Percentiles rank a stretch among this genome's conserved stretches.
Evolutionary conservation across 2,113 vertebrate species (phyloP).

Genomic region (Platichthys flesus): DNA sequence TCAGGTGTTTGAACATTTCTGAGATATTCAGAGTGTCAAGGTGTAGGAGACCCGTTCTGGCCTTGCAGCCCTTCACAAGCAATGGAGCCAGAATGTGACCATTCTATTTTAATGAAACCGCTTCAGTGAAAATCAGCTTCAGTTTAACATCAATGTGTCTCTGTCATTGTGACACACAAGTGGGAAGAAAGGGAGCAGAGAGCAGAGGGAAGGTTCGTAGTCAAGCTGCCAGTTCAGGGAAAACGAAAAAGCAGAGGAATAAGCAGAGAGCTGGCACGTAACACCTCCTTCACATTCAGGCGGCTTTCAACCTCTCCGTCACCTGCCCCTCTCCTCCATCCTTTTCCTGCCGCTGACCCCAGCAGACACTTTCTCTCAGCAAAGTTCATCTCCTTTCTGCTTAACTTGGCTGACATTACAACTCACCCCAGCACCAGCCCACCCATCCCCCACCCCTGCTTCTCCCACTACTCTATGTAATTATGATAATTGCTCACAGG

Average conservation of each 20-base stretch:
- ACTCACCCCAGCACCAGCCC: slow-evolving; percentile 9
- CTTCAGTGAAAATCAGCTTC: not conserved
- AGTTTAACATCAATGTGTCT: not conserved
- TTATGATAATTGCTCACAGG: slow-evolving; percentile 74
- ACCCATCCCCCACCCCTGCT: not conserved
- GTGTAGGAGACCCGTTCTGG: too few species aligned
- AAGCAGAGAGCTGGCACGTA: slow-evolving; percentile 22
- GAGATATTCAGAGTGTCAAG: too few species aligned
- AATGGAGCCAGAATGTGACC: not conserved
- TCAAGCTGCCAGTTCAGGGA: slow-evolving; percentile 29
- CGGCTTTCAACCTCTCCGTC: slow-evolving; percentile 29
- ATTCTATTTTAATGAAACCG: not conserved
- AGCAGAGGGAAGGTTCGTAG: not conserved
- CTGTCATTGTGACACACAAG: not conserved
- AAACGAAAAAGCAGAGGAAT: slow-evolving; percentile 10
- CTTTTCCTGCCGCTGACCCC: slow-evolving; percentile 31
- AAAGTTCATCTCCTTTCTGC: slow-evolving; percentile 57
- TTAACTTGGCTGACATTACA: slow-evolving; percentile 56
- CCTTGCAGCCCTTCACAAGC: not conserved
- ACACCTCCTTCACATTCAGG: slow-evolving; percentile 41
- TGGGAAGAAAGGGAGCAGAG: not conserved
- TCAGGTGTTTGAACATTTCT: not conserved
- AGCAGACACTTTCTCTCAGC: slow-evolving; percentile 1
- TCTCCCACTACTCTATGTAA: slow-evolving; percentile 65
- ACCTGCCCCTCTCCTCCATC: slow-evolving; percentile 28